Conservation (phyloP, 1,140 invertebrate genomes). For the Pinna nobilis region DNA sequence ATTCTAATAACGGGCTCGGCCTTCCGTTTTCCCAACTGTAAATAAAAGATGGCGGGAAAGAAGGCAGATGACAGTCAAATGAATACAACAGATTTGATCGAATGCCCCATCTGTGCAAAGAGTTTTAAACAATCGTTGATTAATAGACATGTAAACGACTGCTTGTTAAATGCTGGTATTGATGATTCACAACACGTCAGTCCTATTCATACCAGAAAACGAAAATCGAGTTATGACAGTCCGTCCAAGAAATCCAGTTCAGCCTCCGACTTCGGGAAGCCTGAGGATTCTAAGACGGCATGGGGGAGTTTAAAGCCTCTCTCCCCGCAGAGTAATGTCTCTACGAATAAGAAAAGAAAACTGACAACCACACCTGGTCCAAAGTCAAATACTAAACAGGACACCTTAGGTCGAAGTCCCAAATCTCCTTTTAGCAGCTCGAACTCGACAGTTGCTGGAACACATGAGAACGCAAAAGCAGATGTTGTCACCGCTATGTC, state of each 20-base stretch:
- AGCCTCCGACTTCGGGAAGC: background rate
- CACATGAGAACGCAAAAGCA: background rate
- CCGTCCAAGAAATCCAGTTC: background rate
- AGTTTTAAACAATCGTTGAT: constrained; percentile 23
- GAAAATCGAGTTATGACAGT: constrained; percentile 16
- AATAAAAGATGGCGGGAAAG: constrained; percentile 19
- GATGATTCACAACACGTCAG: background rate
- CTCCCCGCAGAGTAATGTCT: too few relatives aligned
- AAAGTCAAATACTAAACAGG: too few relatives aligned
- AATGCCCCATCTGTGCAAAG: constrained; percentile 27
- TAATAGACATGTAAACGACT: constrained; percentile 32
- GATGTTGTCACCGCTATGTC: background rate
- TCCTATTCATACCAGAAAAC: constrained; percentile 4
- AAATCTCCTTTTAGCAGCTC: too few relatives aligned
- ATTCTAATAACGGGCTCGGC: constrained; percentile 2
- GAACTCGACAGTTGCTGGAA: too few relatives aligned
- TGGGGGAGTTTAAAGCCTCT: constrained; percentile 31
- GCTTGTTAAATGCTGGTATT: constrained; percentile 8
- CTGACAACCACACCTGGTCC: too few relatives aligned
- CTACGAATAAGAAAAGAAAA: too few relatives aligned
- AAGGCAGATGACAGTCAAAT: background rate
- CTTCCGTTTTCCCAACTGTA: constrained; percentile 13
- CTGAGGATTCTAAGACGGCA: background rate
- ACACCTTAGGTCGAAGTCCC: too few relatives aligned
- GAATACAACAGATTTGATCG: constrained; percentile 9